A percentile compares a stretch with the other conserved stretches of the same genome.
These are phyloP conservation scores for Mastomys coucha DNA, from an alignment of 2,113 vertebrate species.

Conservation along the genomic window DNA sequence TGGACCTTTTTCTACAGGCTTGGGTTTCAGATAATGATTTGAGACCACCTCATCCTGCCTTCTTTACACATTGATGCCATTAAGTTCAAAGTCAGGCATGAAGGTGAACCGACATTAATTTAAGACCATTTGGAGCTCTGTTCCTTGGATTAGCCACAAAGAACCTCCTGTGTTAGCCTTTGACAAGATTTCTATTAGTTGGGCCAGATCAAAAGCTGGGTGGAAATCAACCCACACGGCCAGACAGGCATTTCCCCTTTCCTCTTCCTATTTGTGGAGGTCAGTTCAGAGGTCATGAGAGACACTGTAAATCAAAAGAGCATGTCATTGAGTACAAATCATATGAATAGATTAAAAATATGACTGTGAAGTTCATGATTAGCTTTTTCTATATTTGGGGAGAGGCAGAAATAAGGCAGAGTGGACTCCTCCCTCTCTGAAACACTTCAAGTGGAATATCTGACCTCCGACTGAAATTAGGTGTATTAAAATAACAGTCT, in stretches of 20 bases:
- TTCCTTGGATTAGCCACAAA: slow-evolving; percentile 46
- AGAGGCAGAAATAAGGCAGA: slow-evolving; percentile 39
- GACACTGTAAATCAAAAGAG: slow-evolving; percentile 48
- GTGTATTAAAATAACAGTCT: neutral
- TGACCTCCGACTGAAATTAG: neutral
- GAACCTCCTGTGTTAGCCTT: slow-evolving; percentile 57
- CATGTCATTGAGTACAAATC: slow-evolving; percentile 36
- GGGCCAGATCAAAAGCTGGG: slow-evolving; percentile 55
- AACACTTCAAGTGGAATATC: slow-evolving; percentile 2
- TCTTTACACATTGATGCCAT: slow-evolving; percentile 32
- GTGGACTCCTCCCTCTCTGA: neutral
- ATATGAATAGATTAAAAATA: slow-evolving; percentile 63
- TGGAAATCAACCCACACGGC: slow-evolving; percentile 20
- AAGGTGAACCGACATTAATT: slow-evolving; percentile 74
- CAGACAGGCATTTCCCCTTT: neutral
- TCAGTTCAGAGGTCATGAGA: slow-evolving; percentile 32
- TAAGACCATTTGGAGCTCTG: slow-evolving; percentile 48
- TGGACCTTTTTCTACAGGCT: slow-evolving; percentile 51
- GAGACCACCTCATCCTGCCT: slow-evolving; percentile 63
- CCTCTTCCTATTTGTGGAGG: slow-evolving; percentile 31
- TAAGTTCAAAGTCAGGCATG: slow-evolving; percentile 68
- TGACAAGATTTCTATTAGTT: slow-evolving; percentile 31
- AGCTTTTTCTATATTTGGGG: neutral
- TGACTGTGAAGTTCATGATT: neutral
- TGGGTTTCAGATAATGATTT: slow-evolving; percentile 66